Evolutionary conservation across 2,797 vertebrate species (phyloP), one percentile per base, ranked within the genome.

Genomic region (Mormyrus hasselquistii): DNA sequence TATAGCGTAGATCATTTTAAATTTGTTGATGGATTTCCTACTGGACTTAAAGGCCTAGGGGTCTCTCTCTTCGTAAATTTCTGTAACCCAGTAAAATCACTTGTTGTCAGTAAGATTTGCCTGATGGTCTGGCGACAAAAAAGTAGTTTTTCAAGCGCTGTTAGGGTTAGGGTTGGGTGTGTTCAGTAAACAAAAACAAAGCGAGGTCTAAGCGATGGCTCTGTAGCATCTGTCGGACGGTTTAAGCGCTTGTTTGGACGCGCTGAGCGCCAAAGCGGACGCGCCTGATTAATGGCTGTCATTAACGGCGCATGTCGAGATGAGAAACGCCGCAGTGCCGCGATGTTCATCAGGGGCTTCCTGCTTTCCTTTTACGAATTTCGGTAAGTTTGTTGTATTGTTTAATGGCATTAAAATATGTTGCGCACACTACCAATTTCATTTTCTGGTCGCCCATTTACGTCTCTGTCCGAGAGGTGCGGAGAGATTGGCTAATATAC

Each of bases 221-320:
- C n/a, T 86, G 52, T 38, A 57, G 34, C 52, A 59, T 55, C 47
- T 55, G 49, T 86, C 47, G 2, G 47, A 14, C 14, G 19, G 22
- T 34, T 6, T 86, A 53, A 86, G 14, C 25, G 52, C 85, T 16
- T 25, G 12, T 57, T 57, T 57, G 85, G 52, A 59, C 85, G 85
- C 53, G 52, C 52, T 34, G 29, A 34, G 29, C 29, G 29, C 29
- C 29, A 2, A 34, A 34, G 29, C 29, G 85, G 52, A 59, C 85
- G 85, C 53, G 52, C 52, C 49, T 86, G 85, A 86, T 86, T 86
- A 86, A 86, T 57, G 85, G 52, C 85, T 14, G 52, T 86, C 52
- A 86, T 86, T 86, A 86, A 57, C 5, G 53, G 85, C 53, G 29
- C 25, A 19, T 5, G 85, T 41, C 12, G 85, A 41, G 3, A 59